These are phyloP conservation scores for Drosophila lacertosa DNA, from an alignment of 1,140 invertebrate species.

Conservation along the genomic window DNA sequence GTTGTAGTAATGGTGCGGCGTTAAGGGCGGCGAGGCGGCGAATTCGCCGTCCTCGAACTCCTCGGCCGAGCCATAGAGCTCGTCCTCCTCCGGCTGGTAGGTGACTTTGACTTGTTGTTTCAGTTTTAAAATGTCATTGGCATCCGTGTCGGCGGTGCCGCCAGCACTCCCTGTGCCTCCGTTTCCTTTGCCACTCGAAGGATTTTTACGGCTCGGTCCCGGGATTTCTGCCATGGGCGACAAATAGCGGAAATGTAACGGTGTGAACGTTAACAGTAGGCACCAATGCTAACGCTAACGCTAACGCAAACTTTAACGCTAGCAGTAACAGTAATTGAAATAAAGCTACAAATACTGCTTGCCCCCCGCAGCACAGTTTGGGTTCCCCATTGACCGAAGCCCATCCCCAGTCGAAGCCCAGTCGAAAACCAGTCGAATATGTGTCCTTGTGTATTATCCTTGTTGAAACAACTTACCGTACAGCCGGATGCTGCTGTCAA, in stretches of 20 bases:
- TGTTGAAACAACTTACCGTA: conserved; percentile 91
- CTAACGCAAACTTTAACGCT: conserved; percentile 52
- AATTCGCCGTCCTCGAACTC: conserved; percentile 78
- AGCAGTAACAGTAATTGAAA: conserved; percentile 67
- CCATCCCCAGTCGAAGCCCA: too few relatives aligned
- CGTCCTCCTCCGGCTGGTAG: conserved; percentile 83
- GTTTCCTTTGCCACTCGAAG: conserved; percentile 62
- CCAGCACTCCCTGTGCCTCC: conserved; percentile 31
- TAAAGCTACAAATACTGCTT: conserved; percentile 64
- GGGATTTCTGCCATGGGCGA: conserved; percentile 85
- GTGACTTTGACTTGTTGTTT: conserved; percentile 84
- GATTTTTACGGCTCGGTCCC: conserved; percentile 84
- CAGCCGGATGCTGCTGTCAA: conserved; percentile 93
- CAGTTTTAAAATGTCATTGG: conserved; percentile 83
- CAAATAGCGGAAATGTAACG: conserved; percentile 39
- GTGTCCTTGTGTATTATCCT: conserved; percentile 45
- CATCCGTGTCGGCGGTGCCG: conserved; percentile 65
- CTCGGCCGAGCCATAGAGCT: conserved; percentile 82
- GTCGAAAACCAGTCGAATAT: too few relatives aligned
- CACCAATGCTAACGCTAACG: too few relatives aligned
- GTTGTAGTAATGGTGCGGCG: conserved; percentile 79
- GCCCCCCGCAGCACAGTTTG: conserved; percentile 2
- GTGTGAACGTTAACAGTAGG: conserved; percentile 49
- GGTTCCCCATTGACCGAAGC: too few relatives aligned
- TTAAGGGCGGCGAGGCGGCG: conserved; percentile 67